phyloP scores from a whole-genome alignment of 2,797 vertebrate species.

The Chaetophractus vellerosus region DNA sequence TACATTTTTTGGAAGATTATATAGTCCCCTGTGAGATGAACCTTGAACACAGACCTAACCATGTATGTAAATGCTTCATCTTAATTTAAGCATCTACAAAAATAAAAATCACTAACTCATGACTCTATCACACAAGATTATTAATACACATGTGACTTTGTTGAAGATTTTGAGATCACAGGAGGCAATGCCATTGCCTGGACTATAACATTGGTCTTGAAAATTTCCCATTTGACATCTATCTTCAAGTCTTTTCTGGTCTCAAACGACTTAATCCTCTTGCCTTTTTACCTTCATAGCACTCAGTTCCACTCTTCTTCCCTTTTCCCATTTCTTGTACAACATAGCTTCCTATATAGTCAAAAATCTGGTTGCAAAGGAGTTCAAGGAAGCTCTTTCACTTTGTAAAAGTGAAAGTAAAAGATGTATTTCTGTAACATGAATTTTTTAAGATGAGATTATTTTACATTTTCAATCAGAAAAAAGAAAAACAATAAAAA shows the following conservation, averaged over 20 bases:
- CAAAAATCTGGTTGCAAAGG: background rate
- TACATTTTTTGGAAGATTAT: slow-evolving; percentile 3
- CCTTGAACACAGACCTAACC: background rate
- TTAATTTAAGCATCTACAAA: slow-evolving; percentile 42
- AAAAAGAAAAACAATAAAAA: background rate
- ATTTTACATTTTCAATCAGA: background rate
- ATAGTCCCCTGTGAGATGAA: background rate
- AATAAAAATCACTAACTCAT: slow-evolving; percentile 1
- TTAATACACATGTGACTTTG: background rate
- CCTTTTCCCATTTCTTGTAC: background rate
- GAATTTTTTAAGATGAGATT: background rate
- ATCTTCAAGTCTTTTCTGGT: background rate
- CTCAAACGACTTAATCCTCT: background rate
- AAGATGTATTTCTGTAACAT: background rate
- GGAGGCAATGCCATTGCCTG: background rate
- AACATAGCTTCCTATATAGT: background rate
- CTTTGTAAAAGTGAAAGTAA: background rate
- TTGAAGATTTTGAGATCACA: background rate
- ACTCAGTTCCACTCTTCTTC: background rate
- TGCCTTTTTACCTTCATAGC: background rate
- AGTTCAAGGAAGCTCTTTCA: background rate
- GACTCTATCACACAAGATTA: background rate
- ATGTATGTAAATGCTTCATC: slow-evolving; percentile 1
- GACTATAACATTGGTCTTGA: background rate
- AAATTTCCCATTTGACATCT: background rate